phyloP scores from a whole-genome alignment of 2,888 invertebrate genomes.

The Agrotis segetum region DNA sequence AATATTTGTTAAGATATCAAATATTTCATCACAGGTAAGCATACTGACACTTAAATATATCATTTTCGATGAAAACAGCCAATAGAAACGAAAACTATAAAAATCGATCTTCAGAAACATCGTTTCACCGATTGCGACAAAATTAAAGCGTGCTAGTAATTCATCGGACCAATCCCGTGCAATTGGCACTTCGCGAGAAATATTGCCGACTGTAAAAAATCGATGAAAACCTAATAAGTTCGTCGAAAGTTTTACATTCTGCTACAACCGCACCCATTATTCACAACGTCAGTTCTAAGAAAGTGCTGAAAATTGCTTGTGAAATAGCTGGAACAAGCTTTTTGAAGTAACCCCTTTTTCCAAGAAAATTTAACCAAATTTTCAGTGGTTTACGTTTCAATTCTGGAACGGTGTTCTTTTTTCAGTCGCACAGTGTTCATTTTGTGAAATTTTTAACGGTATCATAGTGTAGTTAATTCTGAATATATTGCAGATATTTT shows the following conservation, averaged over 20 bases:
- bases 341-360: not conserved
- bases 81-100: constrained; percentile 1
- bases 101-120: constrained; percentile 6
- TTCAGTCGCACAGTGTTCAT: no score
- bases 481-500: no score
- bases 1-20: no score
- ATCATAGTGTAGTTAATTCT: not conserved
- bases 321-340: constrained; percentile 4
- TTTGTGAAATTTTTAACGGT: not conserved
- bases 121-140: constrained; percentile 10
- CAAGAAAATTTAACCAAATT: not conserved
- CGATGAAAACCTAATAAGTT: constrained; percentile 52
- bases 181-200: constrained; percentile 47
- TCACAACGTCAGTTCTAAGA: constrained; percentile 28
- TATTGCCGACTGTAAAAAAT: constrained; percentile 50
- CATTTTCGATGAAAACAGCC: not conserved
- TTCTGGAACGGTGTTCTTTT: not conserved
- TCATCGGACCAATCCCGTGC: constrained; percentile 28
- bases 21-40: no score
- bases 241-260: constrained; percentile 38
- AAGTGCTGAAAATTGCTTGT: constrained; percentile 28
- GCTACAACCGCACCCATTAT: constrained; percentile 46
- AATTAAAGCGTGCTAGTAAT: constrained; percentile 12
- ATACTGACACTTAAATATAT: no score
- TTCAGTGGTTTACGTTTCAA: not conserved